Conservation (phyloP, 2,797 vertebrate species). For the Crossoptilon crossoptilon region DNA sequence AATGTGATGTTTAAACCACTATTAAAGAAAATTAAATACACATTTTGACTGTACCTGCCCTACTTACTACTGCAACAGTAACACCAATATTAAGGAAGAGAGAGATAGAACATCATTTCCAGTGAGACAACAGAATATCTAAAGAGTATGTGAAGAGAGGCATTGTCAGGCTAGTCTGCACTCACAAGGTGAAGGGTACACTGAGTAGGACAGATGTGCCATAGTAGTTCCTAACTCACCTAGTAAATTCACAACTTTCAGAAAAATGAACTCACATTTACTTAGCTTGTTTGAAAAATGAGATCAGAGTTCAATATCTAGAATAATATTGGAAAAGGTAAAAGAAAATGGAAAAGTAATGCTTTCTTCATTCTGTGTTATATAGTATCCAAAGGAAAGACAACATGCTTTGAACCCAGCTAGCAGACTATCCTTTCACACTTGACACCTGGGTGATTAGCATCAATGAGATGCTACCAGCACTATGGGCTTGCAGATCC, state of each 20-base stretch:
- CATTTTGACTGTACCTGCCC: neutral
- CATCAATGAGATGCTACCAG: neutral
- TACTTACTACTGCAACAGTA: neutral
- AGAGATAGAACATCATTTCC: neutral
- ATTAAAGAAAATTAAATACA: neutral
- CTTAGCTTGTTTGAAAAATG: neutral
- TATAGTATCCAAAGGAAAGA: neutral
- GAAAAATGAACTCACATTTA: neutral
- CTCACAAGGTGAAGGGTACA: neutral
- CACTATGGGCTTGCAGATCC: neutral
- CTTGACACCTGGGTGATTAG: neutral
- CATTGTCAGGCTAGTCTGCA: neutral
- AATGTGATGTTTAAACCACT: neutral
- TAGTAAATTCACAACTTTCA: neutral
- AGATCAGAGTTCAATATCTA: neutral
- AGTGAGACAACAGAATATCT: neutral
- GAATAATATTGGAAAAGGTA: neutral
- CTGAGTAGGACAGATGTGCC: fast-evolving
- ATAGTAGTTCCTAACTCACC: neutral
- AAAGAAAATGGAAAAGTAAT: neutral
- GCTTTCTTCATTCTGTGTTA: neutral
- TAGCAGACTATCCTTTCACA: neutral
- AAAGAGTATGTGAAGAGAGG: neutral
- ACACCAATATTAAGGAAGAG: neutral
- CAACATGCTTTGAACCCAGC: neutral